Evolutionary conservation across 2,888 invertebrate genomes (phyloP), one percentile per base, ranked within the genome.

Genomic region (Globia sparganii): DNA sequence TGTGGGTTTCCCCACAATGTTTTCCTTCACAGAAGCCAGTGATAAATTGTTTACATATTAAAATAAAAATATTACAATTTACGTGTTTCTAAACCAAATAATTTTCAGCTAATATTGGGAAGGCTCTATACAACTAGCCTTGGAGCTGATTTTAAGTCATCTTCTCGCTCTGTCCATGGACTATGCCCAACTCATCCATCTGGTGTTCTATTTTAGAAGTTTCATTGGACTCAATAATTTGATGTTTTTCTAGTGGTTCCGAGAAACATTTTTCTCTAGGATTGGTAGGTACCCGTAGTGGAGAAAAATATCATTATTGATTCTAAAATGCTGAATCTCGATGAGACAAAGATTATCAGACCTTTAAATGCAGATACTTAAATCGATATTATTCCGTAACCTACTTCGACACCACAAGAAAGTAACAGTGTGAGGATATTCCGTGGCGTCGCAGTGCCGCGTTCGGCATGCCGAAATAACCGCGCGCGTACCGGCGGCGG

Each of bases 381-480:
- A 68, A 86, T 77, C 81, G 53, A 86, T 86, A 77, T 81, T 81
- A 77, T 70, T 88, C 68, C 61, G 78, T 88, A 87, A 88, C 87
- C 86, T 88, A 88, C 78, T 86, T 87, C 84, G 81, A 80, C 68
- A 78, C 79, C 81, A 84, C 82, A 86, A 88, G 83, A 83, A 88
- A 90, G 86, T 86, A 86, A 87, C 83, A 82, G 87, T 82, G 85
- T 86, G 88, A 90, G 90, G 88, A 91, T 91, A 91, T 90, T 88
- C 87, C 87, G 91, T 91, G 93, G 92, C 93, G 94, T 92, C 92
- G 91, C 87, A 89, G 92, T 91, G 93, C 91, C 93, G 93, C 92
- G 91, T 91, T 90, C 90, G 90, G 86, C 91, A 92, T 88, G 95
- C 95, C 94, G 94, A 96, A 96, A 95, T 95, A 96, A 95, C 94